Conservation (phyloP, 2,797 vertebrate species). For the Chelidonichthys spinosus region DNA sequence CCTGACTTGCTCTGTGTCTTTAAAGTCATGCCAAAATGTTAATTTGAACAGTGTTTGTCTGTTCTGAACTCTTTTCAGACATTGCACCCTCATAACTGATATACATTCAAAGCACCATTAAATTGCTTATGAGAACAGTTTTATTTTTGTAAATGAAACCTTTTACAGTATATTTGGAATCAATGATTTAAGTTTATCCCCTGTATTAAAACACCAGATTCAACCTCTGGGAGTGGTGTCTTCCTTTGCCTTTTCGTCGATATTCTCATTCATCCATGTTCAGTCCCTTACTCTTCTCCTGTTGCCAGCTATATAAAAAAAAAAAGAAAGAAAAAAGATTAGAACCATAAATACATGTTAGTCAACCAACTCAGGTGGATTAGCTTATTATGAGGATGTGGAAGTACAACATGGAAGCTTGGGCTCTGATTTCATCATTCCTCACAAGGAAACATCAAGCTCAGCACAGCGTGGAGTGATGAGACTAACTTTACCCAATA, state of each 20-base stretch:
- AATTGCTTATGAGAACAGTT: conserved; percentile 58
- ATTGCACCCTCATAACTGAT: conserved; percentile 31
- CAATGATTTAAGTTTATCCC: conserved; percentile 39
- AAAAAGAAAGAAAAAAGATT: background rate
- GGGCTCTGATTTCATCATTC: conserved; percentile 37
- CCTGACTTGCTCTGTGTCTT: conserved; percentile 31
- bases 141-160: conserved; percentile 46
- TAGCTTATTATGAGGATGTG: conserved; percentile 2
- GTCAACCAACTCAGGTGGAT: background rate
- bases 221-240: conserved; percentile 31
- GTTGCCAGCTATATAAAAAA: conserved; percentile 56
- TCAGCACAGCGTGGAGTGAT: conserved; percentile 38
- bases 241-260: conserved; percentile 43
- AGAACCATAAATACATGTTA: conserved; percentile 32
- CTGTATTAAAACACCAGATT: conserved; percentile 36
- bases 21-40: conserved; percentile 55
- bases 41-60: conserved; percentile 46
- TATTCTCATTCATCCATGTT: conserved; percentile 40
- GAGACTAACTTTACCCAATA: conserved; percentile 10
- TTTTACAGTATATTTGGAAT: conserved; percentile 49
- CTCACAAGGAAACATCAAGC: conserved; percentile 35
- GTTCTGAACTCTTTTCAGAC: conserved; percentile 17
- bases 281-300: conserved; percentile 66
- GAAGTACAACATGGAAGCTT: conserved; percentile 20
- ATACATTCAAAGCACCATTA: conserved; percentile 71